A percentile compares a stretch with the other conserved stretches of the same genome.
phyloP scores from a whole-genome alignment of 2,797 vertebrate genomes.

The Aplochiton taeniatus region DNA sequence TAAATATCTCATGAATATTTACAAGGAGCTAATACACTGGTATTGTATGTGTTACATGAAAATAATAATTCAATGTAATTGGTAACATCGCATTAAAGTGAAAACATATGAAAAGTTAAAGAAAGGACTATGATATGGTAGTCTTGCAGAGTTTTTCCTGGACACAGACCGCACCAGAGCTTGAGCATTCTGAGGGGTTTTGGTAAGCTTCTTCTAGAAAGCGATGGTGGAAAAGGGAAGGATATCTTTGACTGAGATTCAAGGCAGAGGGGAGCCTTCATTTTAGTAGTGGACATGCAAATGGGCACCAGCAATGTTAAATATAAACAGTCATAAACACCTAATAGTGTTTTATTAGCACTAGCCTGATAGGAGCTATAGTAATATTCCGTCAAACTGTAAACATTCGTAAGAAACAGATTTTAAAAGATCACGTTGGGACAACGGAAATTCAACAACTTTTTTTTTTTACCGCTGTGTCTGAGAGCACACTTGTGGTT shows the following conservation, averaged over 20 bases:
- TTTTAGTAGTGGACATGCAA: background rate
- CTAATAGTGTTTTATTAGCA: conserved; percentile 33
- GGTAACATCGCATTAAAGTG: conserved; percentile 52
- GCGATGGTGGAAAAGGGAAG: conserved; percentile 13
- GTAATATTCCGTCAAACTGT: conserved; percentile 20
- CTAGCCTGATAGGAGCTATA: background rate
- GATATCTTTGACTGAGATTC: conserved; percentile 26
- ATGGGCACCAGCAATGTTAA: conserved; percentile 7
- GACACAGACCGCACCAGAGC: conserved; percentile 22
- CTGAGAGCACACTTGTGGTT: conserved; percentile 17
- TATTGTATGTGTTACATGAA: conserved; percentile 56
- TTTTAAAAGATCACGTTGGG: conserved; percentile 24
- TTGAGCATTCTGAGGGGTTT: conserved; percentile 3
- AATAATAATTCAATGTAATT: conserved; percentile 55
- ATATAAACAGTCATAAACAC: conserved; percentile 29
- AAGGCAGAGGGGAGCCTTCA: conserved; percentile 25
- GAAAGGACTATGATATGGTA: conserved; percentile 63
- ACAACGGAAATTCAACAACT: conserved; percentile 13
- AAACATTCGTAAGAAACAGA: conserved; percentile 39
- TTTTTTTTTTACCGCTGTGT: conserved; percentile 28
- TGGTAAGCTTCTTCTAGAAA: conserved; percentile 19
- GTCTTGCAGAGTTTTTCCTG: conserved; percentile 12
- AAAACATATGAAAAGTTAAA: conserved; percentile 40
- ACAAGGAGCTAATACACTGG: conserved; percentile 66
- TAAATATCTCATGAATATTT: conserved; percentile 76